Evolutionary conservation across 2,888 invertebrate genomes (phyloP), one percentile per base, ranked within the genome.

Genomic region (Lucinisca nassula): DNA sequence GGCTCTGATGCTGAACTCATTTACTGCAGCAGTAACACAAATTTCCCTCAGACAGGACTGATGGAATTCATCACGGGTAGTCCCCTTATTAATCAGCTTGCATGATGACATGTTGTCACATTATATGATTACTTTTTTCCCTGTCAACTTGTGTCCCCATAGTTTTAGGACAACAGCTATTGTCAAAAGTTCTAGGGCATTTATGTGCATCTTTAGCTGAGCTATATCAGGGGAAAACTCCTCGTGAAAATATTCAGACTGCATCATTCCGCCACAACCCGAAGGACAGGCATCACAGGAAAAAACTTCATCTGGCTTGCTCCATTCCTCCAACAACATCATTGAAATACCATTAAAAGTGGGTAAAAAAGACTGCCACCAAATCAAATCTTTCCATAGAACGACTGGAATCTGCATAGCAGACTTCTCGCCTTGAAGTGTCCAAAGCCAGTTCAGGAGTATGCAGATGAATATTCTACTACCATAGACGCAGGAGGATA

Each of bases 321-420:
- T n/a, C 72, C 72, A 72, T 12, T 72, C 72, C 24, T 37, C 37
- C 40, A 72, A n/a, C 37, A 40, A n/a, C 72, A 72, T 72, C 72
- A 72, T 72, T 3, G 72, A 37, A 27, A 72, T 21, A 8, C 72
- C 72, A 37, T 72, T 72, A 40, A 38, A 72, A 37, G 24, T 37
- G 3, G 72, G 72, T 24, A 72, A 72, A 72, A 38, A 72, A 4
- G 21, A n/a, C 24, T 37, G 14, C 72, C 72, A 72, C 72, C 24
- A 72, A 3, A n/a, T 37, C 21, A 72, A 40, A 72, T 72, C 72
- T 37, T 72, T 32, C 21, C 38, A n/a, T 8, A 72, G 3, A 40
- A 12, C 35, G 6, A 24, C 37, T 21, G 61, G 61, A 10, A 61
- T 61, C 10, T 24, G 61, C 8, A 17, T 24, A 61, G 61, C 27